A percentile compares a stretch with the other conserved stretches of the same genome.
Conservation (phyloP, 2,797 vertebrate species). For the Acrossocheilus wenchowensis region DNA sequence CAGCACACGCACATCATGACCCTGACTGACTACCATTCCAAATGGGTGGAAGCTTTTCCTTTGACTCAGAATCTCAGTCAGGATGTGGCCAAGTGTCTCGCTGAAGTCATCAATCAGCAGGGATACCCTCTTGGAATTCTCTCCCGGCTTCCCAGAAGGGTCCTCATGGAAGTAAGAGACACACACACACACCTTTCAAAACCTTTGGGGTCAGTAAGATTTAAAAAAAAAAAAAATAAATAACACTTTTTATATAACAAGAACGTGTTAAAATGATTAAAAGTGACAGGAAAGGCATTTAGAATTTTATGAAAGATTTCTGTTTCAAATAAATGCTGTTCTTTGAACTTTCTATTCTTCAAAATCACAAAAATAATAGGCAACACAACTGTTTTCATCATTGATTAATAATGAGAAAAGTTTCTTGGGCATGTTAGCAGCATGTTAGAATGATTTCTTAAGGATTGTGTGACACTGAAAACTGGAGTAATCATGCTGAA, state of each 20-base stretch:
- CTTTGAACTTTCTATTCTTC: not conserved
- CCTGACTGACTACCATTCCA: slow-evolving; percentile 53
- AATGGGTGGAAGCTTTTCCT: slow-evolving; percentile 59
- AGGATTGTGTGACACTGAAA: not conserved
- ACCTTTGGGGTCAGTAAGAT: not conserved
- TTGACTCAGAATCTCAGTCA: slow-evolving; percentile 30
- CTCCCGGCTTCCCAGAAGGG: slow-evolving; percentile 36
- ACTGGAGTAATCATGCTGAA: not conserved
- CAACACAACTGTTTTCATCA: not conserved
- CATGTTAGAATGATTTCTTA: not conserved
- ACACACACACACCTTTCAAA: not conserved
- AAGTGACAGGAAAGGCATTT: not conserved
- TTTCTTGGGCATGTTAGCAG: not conserved
- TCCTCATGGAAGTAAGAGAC: slow-evolving; percentile 36
- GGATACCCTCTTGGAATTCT: slow-evolving; percentile 53
- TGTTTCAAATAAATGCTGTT: not conserved
- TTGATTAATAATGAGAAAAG: not conserved
- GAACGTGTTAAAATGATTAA: not conserved
- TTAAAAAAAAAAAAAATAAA: too few relatives aligned
- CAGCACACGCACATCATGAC: slow-evolving; percentile 51
- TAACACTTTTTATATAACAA: not conserved
- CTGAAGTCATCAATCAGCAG: slow-evolving; percentile 46
- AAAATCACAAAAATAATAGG: not conserved
- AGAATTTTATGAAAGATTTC: too few relatives aligned
- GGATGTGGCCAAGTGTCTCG: slow-evolving; percentile 36